A percentile compares a stretch with the other conserved stretches of the same genome.
Evolutionary conservation across 2,888 invertebrate genomes (phyloP).

Genomic region (Ornithoptera alexandrae): DNA sequence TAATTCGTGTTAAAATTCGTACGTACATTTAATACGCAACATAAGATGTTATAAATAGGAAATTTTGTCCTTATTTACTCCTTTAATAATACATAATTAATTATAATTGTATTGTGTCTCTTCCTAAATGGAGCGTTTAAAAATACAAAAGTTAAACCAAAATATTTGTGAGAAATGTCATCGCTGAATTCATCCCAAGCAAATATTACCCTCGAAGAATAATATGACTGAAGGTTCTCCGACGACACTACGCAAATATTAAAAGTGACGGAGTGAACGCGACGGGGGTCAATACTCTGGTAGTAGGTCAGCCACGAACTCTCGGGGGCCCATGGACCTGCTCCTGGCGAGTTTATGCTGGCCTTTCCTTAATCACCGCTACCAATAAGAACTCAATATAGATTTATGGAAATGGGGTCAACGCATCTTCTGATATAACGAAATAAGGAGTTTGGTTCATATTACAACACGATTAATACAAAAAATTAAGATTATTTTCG

Average conservation of each 20-base stretch:
- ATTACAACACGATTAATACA: too few species aligned
- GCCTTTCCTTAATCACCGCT: slow-evolving; percentile 36
- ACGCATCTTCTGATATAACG: background rate
- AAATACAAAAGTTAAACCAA: background rate
- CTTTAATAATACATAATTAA: too few species aligned
- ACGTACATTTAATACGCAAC: too few species aligned
- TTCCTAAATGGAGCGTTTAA: background rate
- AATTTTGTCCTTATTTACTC: too few species aligned
- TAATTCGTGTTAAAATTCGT: too few species aligned
- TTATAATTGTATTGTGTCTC: too few species aligned
- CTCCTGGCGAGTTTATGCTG: slow-evolving; percentile 41
- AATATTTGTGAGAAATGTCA: background rate
- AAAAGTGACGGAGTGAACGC: slow-evolving; percentile 40
- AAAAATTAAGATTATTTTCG: too few species aligned
- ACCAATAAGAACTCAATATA: background rate
- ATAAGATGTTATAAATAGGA: too few species aligned
- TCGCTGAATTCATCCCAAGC: background rate
- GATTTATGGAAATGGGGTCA: background rate
- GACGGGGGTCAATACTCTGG: slow-evolving; percentile 51
- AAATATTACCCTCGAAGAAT: background rate
- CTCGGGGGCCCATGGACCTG: slow-evolving; percentile 46
- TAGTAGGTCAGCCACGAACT: slow-evolving; percentile 64
- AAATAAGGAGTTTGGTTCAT: background rate
- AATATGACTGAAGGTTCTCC: slow-evolving; percentile 27
- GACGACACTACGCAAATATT: slow-evolving; percentile 32